phyloP scores from a whole-genome alignment of 2,113 vertebrate genomes.

The Scomber colias region DNA sequence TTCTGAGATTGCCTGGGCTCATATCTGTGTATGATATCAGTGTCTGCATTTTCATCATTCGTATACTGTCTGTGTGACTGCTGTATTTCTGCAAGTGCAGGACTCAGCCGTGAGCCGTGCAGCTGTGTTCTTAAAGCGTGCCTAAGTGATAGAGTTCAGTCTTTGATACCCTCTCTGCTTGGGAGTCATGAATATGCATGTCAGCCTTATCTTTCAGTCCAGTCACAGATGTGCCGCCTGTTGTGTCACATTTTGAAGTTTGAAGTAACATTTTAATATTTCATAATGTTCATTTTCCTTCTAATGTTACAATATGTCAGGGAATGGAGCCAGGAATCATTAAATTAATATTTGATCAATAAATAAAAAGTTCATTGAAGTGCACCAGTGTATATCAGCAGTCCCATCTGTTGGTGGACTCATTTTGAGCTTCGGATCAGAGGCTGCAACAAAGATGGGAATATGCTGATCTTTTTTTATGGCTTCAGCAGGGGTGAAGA shows the following conservation, averaged over 20 bases:
- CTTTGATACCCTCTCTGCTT: constrained; percentile 53
- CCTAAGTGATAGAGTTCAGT: constrained; percentile 53
- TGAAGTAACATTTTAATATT: constrained; percentile 17
- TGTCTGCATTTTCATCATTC: not conserved
- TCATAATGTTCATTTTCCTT: constrained; percentile 4
- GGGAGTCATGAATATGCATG: constrained; percentile 56
- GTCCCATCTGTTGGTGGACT: not conserved
- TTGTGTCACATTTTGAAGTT: constrained; percentile 30
- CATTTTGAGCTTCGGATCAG: constrained; percentile 4
- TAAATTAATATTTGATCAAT: constrained; percentile 30
- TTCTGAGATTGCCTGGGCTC: constrained; percentile 46
- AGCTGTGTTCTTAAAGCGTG: constrained; percentile 37
- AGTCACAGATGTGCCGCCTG: constrained; percentile 50
- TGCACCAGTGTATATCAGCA: constrained; percentile 5
- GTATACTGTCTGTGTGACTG: not conserved
- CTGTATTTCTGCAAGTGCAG: constrained; percentile 11
- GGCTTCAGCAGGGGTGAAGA: too few relatives aligned
- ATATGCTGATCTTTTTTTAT: not conserved
- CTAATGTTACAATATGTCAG: not conserved
- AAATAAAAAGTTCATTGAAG: constrained; percentile 6
- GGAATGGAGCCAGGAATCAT: not conserved
- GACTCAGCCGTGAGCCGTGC: constrained; percentile 26
- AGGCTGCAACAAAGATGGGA: not conserved
- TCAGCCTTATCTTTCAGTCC: constrained; percentile 51
- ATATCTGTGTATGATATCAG: constrained; percentile 49